Base-by-base conservation (phyloP, 1,140 invertebrate species). In the Elysia chlorotica region DNA sequence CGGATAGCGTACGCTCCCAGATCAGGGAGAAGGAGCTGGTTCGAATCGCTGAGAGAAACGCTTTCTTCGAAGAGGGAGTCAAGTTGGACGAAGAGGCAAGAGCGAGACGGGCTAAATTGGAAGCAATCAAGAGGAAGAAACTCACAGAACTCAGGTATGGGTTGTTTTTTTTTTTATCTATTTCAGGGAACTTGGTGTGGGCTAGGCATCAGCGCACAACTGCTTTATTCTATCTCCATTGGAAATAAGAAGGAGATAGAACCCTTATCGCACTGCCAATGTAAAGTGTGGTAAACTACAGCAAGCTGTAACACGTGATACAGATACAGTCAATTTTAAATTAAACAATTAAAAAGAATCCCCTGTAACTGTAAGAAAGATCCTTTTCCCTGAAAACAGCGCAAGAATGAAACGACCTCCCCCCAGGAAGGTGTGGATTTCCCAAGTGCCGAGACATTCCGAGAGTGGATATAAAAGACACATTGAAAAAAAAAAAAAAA, bases 51-150 rank as follows among this genome's bases (percentile, higher is more conserved):
- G 82, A 87, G 36, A 76, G 87, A 59, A 85, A 83, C 65, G 78
- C 78, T 25, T 88, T 88, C 82, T 88, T 88, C 75, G 84, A 87
- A 74, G 87, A 88, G 76, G 87, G 87, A 25, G 80, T 86, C 5
- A 84, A 83, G 71, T 74, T 88, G 38, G 84, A 87, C 65, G 87
- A 87, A 73, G 86, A 88, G 73, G 86, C 85, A 0, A 77, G 81
- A 57, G 70, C 75, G n/a, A 76, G 87, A 53, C 73, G 85, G 65
- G 73, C 79, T 41, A 83, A 85, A 76, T 74, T 88, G 36, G 87
- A 88, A 33, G 85, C 87, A 61, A 80, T 88, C 1, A 88, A 88
- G 74, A 81, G 74, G 67, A 87, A 86, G 81, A 88, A 88, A 77
- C 75, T 88, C 19, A 74, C 81, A 66, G 84, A 86, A 77, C 78